These are phyloP conservation scores for Orthonyx spaldingii DNA, from an alignment of 2,113 vertebrate species.

Conservation along the genomic window DNA sequence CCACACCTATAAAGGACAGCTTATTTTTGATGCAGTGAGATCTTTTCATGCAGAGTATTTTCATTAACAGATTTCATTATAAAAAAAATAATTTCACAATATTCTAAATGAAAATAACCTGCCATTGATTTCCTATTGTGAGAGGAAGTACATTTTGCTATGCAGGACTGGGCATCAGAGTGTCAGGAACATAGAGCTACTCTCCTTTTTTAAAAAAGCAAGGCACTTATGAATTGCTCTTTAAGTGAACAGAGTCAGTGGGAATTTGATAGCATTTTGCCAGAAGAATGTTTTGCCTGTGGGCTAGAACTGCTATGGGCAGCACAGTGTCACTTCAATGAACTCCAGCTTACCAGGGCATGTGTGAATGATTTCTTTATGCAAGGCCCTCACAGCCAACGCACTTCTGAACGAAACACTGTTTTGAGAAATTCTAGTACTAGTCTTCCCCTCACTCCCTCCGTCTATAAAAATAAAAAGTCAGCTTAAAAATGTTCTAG, in stretches of 20 bases:
- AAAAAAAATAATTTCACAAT: neutral
- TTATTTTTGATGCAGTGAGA: neutral
- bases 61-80: neutral
- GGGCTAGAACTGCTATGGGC: slow-evolving; percentile 12
- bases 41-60: neutral
- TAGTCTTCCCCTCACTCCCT: neutral
- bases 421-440: slow-evolving; percentile 6
- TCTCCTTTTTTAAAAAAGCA: neutral
- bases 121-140: neutral
- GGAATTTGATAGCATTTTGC: slow-evolving; percentile 27
- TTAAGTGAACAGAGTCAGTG: neutral
- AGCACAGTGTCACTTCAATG: slow-evolving; percentile 40
- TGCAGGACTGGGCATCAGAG: neutral
- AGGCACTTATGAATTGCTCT: slow-evolving; percentile 7
- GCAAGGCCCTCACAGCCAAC: neutral
- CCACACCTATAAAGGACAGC: neutral
- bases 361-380: slow-evolving; percentile 62
- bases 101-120: neutral
- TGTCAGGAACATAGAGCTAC: neutral
- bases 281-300: slow-evolving; percentile 41
- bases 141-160: neutral
- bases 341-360: slow-evolving; percentile 22
- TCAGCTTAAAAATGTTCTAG: slow-evolving; percentile 28
- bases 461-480: slow-evolving; percentile 30
- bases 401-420: neutral